A percentile compares a stretch with the other conserved stretches of the same genome.
Conservation (phyloP, 2,797 vertebrate species). For the Neosilurus mollespiculum region DNA sequence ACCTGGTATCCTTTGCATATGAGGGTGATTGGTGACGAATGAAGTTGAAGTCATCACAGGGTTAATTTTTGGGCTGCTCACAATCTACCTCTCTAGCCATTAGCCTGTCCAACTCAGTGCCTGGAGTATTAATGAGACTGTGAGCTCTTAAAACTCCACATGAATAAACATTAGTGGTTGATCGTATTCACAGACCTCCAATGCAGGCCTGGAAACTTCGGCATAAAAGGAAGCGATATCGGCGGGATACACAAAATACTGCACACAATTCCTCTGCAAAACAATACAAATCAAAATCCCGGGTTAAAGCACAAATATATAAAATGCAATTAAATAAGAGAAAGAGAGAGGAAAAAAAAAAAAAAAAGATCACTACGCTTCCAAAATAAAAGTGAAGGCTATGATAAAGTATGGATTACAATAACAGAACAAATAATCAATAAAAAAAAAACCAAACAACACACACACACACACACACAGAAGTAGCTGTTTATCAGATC, state of each 20-base stretch:
- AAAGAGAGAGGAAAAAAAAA: background rate
- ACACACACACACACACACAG: background rate
- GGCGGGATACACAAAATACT: constrained; percentile 13
- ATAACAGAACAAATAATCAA: constrained; percentile 32
- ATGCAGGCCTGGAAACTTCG: background rate
- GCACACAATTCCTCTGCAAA: constrained; percentile 56
- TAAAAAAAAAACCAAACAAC: constrained; percentile 25
- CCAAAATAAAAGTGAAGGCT: constrained; percentile 43
- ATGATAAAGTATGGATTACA: background rate
- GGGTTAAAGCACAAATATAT: constrained; percentile 54
- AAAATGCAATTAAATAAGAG: constrained; percentile 47
- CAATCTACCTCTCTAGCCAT: background rate
- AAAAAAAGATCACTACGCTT: background rate
- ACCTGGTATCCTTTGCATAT: constrained; percentile 79
- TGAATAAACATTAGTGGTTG: background rate
- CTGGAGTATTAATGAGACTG: background rate
- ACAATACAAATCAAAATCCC: constrained; percentile 45
- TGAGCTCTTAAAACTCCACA: background rate
- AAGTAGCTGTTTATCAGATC: constrained; percentile 70
- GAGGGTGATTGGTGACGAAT: constrained; percentile 58
- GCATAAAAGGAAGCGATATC: constrained; percentile 2
- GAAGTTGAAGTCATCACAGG: constrained; percentile 51
- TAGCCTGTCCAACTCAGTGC: no score
- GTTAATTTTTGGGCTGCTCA: background rate
- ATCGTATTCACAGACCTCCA: background rate